Base-by-base conservation (phyloP, 2,888 invertebrate species). In the Dicyrtoma fusca region DNA sequence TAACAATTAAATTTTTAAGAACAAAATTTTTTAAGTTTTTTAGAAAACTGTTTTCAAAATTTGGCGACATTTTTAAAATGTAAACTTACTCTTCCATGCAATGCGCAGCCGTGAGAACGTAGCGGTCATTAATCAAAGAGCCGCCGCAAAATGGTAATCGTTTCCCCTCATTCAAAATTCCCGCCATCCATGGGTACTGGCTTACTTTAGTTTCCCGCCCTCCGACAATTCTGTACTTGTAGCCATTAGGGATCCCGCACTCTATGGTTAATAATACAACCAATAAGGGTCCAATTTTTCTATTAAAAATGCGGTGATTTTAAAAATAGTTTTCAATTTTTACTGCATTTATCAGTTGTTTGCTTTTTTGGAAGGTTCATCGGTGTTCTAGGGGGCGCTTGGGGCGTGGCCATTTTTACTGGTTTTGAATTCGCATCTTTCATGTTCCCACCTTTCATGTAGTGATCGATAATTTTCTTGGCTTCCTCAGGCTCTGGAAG, bases 131-230 rank as follows among this genome's bases (percentile, higher is more conserved):
- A 80, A 82, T 81, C 76, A 94, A 86, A 85, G 92, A 91, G 59
- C 92, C 94, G 14, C 94, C 94, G 82, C 94, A 94, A 84, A 94
- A 94, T 85, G 94, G 80, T 4, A 79, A 62, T 64, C 64, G 71
- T 59, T 75, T 75, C 19, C 64, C 74, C 49, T 59, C 72, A 23
- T 74, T 73, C 26, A 79, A 19, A 69, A 80, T 74, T 21, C 77
- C 80, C n/a, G 76, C 69, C 21, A 77, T 79, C 80, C 80, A 80
- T 10, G 79, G 79, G 69, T 79, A 80, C 57, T 78, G 77, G 55
- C 73, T 70, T 2, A 79, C 74, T 0, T 61, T 57, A 1, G 78
- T 76, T 71, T 77, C 77, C 19, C 77, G 45, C 25, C 80, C 80
- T 47, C 80, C 80, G 4, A 80, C 77, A 53, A 80, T 76, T 19